Evolutionary conservation across 1,140 invertebrate genomes (phyloP), one percentile per base, ranked within the genome.

Genomic region (Manduca sexta): DNA sequence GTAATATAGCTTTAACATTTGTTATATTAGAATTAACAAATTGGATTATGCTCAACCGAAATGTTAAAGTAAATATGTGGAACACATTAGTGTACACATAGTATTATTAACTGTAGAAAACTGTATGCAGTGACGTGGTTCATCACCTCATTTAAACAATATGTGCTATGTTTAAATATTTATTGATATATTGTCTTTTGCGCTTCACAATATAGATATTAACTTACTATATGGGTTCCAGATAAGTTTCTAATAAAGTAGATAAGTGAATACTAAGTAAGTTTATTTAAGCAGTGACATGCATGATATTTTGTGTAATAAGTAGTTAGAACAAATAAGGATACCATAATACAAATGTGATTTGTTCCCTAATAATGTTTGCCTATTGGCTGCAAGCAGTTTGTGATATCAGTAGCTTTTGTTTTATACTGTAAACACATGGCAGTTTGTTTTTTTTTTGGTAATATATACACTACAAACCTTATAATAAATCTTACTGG

Each of bases 321-420:
- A 13, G n/a, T 35, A 35, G 14, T 6, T 35, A 35, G 34, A 35
- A n/a, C 12, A n/a, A 35, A 35, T 35, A 16, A 17, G 38, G 15
- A 10, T 17, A 30, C 16, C 16, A 29, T 29, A 18, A 35, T 30
- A 31, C 14, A 18, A 45, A 45, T 35, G 43, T 45, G 31, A 34
- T 45, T 45, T 45, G 30, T 35, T 45, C 17, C 11, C n/a, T 34
- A 33, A 45, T 35, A 16, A 18, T 11, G 12, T 35, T 45, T 34
- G 15, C 31, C 31, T 43, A 43, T 30, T 15, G 6, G 41, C 29
- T 43, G 30, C 8, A 21, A 17, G 41, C 26, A 14, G n/a, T 44
- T 50, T 44, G 48, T 50, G 48, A 50, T 50, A 50, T 43, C 18
- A 18, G 45, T 45, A 38, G 26, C 37, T 30, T 48, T 45, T 6